Percentiles rank a stretch among this genome's conserved stretches.
Conservation (phyloP, 2,888 invertebrate species). For the Leucophora obtusa region DNA sequence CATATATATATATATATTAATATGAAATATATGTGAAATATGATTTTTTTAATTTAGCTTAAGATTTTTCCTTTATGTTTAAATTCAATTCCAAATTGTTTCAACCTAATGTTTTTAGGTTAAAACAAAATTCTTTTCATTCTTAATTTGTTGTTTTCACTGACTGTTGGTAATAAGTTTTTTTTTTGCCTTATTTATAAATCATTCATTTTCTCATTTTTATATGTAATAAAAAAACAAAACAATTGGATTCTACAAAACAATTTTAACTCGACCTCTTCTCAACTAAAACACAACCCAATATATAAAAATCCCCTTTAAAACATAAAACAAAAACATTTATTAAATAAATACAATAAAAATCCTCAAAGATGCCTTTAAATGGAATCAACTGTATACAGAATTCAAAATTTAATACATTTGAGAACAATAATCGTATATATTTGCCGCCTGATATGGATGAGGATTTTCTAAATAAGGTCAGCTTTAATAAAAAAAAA, state of each 20-base stretch:
- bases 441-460: slow-evolving; percentile 70
- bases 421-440: slow-evolving; percentile 67
- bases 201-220: slow-evolving; percentile 14
- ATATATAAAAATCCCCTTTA: background rate
- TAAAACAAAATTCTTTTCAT: slow-evolving; percentile 29
- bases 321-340: slow-evolving; percentile 19
- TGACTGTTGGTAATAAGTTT: slow-evolving; percentile 18
- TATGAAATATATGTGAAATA: background rate
- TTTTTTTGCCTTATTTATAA: background rate
- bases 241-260: slow-evolving; percentile 36
- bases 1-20: too few species aligned
- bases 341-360: slow-evolving; percentile 39
- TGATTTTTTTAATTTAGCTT: background rate
- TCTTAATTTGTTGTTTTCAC: slow-evolving; percentile 33
- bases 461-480: slow-evolving; percentile 72
- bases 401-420: slow-evolving; percentile 37
- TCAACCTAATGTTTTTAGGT: background rate
- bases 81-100: too few species aligned
- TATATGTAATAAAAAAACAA: slow-evolving; percentile 17
- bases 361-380: slow-evolving; percentile 57
- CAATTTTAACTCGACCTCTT: slow-evolving; percentile 38
- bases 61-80: background rate
- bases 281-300: slow-evolving; percentile 3
- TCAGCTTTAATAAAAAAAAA: slow-evolving; percentile 67
- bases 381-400: slow-evolving; percentile 55